phyloP scores from a whole-genome alignment of 2,888 invertebrate species.

The Oasisia sp. region DNA sequence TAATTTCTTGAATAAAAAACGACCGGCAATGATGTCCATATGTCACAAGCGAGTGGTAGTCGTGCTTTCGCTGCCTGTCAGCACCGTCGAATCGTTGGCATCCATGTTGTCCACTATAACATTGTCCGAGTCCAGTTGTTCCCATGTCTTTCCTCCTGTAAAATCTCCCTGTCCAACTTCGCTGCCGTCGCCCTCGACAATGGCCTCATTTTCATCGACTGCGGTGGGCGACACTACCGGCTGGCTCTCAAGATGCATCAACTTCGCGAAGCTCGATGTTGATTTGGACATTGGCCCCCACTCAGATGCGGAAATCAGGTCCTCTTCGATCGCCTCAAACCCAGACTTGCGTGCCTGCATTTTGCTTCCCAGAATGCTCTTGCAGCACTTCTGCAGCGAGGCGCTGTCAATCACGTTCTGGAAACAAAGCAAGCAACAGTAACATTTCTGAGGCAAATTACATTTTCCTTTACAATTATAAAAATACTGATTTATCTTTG shows the following conservation, averaged over 20 bases:
- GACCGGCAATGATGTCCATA: background rate
- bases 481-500: too few species aligned
- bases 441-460: background rate
- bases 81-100: background rate
- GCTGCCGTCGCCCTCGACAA: background rate
- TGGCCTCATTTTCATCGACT: background rate
- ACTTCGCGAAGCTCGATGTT: slow-evolving; percentile 35
- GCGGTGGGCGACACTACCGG: background rate
- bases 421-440: slow-evolving; percentile 10
- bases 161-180: background rate
- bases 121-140: background rate
- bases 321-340: slow-evolving; percentile 69
- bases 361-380: slow-evolving; percentile 48
- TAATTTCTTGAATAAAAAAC: background rate
- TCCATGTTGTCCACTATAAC: background rate
- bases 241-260: slow-evolving; percentile 34
- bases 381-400: slow-evolving; percentile 49
- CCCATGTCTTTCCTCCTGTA: background rate
- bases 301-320: slow-evolving; percentile 71
- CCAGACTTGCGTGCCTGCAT: slow-evolving; percentile 39
- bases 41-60: slow-evolving; percentile 3
- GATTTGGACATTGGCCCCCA: slow-evolving; percentile 63
- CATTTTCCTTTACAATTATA: background rate
- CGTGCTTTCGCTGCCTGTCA: background rate
- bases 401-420: slow-evolving; percentile 18